phyloP scores from a whole-genome alignment of 1,140 invertebrate species.

The Geopemphigus sp. region DNA sequence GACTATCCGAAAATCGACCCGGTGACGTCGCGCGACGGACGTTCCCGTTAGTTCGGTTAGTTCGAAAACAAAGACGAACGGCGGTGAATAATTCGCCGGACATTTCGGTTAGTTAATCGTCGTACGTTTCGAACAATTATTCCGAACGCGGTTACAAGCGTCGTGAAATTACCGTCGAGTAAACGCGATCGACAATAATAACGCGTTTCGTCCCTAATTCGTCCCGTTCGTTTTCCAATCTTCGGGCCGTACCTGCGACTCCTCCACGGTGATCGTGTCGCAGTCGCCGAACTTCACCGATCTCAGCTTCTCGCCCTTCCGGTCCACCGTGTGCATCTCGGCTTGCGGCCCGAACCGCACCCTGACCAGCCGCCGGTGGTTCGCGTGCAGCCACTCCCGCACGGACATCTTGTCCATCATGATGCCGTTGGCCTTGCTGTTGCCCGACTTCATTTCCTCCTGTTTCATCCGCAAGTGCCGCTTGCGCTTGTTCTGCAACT shows the following conservation, averaged over 20 bases:
- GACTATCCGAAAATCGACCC: too few relatives aligned
- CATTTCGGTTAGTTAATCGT: too few relatives aligned
- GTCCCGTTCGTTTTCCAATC: too few relatives aligned
- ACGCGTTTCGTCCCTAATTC: too few relatives aligned
- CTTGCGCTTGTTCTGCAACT: conserved; percentile 82
- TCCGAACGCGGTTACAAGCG: too few relatives aligned
- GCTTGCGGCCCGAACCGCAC: conserved; percentile 83
- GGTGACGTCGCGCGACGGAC: too few relatives aligned
- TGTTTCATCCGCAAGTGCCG: conserved; percentile 71
- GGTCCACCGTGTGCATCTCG: conserved; percentile 77
- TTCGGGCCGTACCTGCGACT: conserved; percentile 72
- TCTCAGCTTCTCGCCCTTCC: conserved; percentile 84
- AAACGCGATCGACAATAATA: too few relatives aligned
- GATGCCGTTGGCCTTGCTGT: conserved; percentile 56
- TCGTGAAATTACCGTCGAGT: too few relatives aligned
- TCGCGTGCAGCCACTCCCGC: conserved; percentile 92
- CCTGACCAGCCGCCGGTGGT: conserved; percentile 85
- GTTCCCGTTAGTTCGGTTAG: too few relatives aligned
- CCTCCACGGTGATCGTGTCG: conserved; percentile 76
- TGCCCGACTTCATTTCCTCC: conserved; percentile 66
- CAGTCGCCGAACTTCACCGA: conserved; percentile 74
- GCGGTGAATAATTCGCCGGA: too few relatives aligned
- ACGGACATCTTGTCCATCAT: conserved; percentile 91
- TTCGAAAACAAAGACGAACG: too few relatives aligned
- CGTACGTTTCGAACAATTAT: too few relatives aligned